These are phyloP conservation scores for Eptatretus burgeri DNA, from an alignment of 2,113 vertebrate genomes.

Conservation along the genomic window DNA sequence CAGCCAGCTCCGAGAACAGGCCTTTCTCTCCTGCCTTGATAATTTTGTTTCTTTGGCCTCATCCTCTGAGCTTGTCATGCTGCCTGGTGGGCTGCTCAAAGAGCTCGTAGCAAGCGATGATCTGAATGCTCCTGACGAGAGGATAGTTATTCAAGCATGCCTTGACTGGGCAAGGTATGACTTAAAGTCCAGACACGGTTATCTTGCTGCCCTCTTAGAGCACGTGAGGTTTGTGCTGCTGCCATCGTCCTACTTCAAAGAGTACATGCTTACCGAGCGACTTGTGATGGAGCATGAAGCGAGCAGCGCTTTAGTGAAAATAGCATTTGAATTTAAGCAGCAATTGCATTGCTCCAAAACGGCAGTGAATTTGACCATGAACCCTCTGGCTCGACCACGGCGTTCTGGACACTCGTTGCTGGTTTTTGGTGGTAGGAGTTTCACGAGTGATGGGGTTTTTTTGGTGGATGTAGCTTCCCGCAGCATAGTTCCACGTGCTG, in stretches of 20 bases:
- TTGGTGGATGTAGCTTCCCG: slow-evolving; percentile 35
- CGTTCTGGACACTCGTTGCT: slow-evolving; percentile 36
- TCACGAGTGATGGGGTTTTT: slow-evolving; percentile 47
- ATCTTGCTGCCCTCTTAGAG: slow-evolving; percentile 27
- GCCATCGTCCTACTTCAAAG: slow-evolving; percentile 27
- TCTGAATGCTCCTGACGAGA: slow-evolving; percentile 38
- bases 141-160: slow-evolving; percentile 32
- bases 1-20: slow-evolving; percentile 29
- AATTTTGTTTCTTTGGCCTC: slow-evolving; percentile 26
- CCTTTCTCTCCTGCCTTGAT: slow-evolving; percentile 34
- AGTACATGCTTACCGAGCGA: slow-evolving; percentile 26
- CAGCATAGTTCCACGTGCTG: slow-evolving; percentile 34
- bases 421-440: slow-evolving; percentile 35
- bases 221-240: slow-evolving; percentile 32
- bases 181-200: slow-evolving; percentile 17
- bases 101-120: slow-evolving; percentile 39
- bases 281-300: slow-evolving; percentile 31
- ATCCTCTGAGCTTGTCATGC: slow-evolving; percentile 29
- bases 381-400: slow-evolving; percentile 33
- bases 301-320: slow-evolving; percentile 32
- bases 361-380: slow-evolving; percentile 17
- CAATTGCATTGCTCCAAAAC: no score
- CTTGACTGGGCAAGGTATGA: slow-evolving; percentile 38
- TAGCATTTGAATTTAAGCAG: slow-evolving; percentile 13
- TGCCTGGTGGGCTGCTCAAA: slow-evolving; percentile 32